Conservation (phyloP, 2,113 vertebrate genomes). For the Mustelus asterias region DNA sequence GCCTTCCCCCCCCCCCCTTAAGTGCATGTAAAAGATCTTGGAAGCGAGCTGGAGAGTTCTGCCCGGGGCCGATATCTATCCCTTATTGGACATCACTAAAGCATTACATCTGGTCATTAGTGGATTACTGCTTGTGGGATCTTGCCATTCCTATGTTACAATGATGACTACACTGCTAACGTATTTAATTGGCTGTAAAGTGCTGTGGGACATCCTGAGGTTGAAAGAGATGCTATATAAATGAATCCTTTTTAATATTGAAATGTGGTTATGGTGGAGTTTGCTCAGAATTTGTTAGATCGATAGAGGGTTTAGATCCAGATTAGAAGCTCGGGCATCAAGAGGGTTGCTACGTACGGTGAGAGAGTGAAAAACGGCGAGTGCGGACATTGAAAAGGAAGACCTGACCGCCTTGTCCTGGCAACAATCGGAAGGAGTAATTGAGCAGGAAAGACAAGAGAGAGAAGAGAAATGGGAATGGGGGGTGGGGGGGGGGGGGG, state of each 20-base stretch:
- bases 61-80: not conserved
- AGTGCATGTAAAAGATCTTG: not conserved
- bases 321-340: not conserved
- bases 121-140: not conserved
- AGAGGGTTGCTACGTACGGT: too few species aligned
- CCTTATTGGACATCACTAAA: not conserved
- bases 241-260: not conserved
- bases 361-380: not conserved
- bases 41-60: not conserved
- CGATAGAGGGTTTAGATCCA: not conserved
- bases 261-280: not conserved
- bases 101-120: not conserved
- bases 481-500: too few species aligned
- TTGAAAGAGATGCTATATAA: not conserved
- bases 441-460: too few species aligned
- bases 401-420: too few species aligned
- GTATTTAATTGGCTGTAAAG: not conserved
- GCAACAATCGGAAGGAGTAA: not conserved
- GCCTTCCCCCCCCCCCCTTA: not conserved
- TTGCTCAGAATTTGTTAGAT: not conserved
- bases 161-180: not conserved
- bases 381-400: not conserved
- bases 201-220: not conserved
- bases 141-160: not conserved
- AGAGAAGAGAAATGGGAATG: too few species aligned